Evolutionary conservation across 2,113 vertebrate species (phyloP), one percentile per base, ranked within the genome.

Genomic region (Neolamprologus ventralis): DNA sequence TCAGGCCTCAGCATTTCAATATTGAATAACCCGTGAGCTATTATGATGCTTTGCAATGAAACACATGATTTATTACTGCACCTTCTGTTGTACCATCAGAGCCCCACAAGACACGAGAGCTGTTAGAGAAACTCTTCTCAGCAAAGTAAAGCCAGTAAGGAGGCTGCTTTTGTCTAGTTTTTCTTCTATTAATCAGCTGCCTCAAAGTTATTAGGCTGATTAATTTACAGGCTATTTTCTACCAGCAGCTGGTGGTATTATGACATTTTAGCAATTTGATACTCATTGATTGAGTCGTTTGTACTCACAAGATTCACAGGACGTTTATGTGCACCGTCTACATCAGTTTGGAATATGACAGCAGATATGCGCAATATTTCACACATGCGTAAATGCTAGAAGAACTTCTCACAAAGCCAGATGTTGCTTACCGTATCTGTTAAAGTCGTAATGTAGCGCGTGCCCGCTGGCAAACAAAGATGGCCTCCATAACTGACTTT

Each of bases 1-100:
- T 84, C 40, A 81, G 35, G 51, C 28, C 17, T 79, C 80, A 23
- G 23, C 81, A 54, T 91, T 79, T 89, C 87, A 91, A 83, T 91
- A 90, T 91, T 91, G 89, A 94, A 79, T 85, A 85, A 85, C 86
- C 81, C 19, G 45, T 63, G 84, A 88, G 91, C 88, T 92, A 79
- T 93, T 88, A 86, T 84, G 88, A 90, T 87, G 82, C 84, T 84
- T 93, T 89, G 86, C 85, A 91, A 71, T 89, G 87, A 80, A 81
- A 80, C 88, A 65, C 86, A 92, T 90, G 88, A 93, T 95, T 91
- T 94, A 93, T 94, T 93, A 85, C 89, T 91, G 85, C 80, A 83
- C 90, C 85, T 85, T 90, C 92, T 94, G 93, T 88, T 92, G 86
- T 51, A 55, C 54, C 87, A 83, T 53, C 87, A 81, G 47, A 85